Evolutionary conservation across 2,888 invertebrate species (phyloP), one percentile per base, ranked within the genome.

Genomic region (Nemapogon koenigi): DNA sequence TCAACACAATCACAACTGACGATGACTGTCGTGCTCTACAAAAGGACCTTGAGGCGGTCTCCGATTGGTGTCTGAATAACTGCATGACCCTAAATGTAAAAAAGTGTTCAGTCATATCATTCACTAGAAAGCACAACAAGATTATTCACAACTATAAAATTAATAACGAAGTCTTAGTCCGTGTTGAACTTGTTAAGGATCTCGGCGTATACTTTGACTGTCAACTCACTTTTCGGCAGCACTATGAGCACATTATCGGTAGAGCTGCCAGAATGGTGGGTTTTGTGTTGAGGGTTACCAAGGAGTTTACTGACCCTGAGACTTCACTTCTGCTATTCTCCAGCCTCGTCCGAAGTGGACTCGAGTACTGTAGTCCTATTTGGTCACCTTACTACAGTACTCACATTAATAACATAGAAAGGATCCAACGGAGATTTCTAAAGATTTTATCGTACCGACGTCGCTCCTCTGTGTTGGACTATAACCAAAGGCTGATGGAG

Each of bases 21-120:
- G 3, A 13, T 18, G 37, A 36, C n/a, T 37, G 32, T 10, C 8
- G 2, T 2, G n/a, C 18, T 8, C n/a, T 37, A 4, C 37, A 40
- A 18, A 13, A 2, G 2, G 19, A 37, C 13, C 14, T 37, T 6
- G 16, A 13, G 8, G 13, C n/a, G 8, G 11, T 31, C n/a, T 10
- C 8, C n/a, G 10, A 16, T 7, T 26, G 32, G 17, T 38, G 27
- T 38, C 2, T 4, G 3, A 3, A n/a, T 8, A 38, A 38, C 15
- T n/a, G 16, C 4, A 37, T 37, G 30, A 10, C 13, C 8, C 14
- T 37, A n/a, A 38, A 38, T 26, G 11, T 32, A 13, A 19, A n/a
- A 6, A 38, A 38, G 26, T 32, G 38, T 14, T 16, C 3, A 3
- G 16, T 16, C 3, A 32, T 32, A 7, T 16, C 16, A 16, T 32